Conservation (phyloP, 2,113 vertebrate genomes). For the Daboia siamensis region DNA sequence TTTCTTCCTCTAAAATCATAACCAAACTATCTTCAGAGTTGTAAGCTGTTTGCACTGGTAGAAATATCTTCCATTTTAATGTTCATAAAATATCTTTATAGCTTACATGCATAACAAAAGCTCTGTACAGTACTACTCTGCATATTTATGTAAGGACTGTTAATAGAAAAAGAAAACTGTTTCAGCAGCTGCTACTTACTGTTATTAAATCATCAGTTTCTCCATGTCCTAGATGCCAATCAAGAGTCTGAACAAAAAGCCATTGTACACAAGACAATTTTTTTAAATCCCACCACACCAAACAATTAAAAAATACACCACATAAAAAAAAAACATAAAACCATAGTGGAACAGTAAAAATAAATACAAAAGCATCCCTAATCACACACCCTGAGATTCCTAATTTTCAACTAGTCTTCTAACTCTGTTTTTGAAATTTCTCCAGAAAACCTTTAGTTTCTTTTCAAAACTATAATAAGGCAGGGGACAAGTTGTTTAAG, state of each 20-base stretch:
- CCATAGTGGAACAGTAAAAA: neutral
- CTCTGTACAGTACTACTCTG: neutral
- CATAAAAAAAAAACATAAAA: neutral
- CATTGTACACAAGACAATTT: neutral
- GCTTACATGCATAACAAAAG: neutral
- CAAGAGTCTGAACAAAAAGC: neutral
- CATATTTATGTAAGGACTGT: neutral
- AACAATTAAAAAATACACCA: neutral
- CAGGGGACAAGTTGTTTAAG: neutral
- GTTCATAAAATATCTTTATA: neutral
- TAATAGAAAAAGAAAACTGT: neutral
- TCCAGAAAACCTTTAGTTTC: neutral
- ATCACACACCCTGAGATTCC: neutral
- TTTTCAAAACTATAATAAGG: neutral
- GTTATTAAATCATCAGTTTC: neutral
- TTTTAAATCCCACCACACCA: neutral
- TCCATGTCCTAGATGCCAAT: neutral
- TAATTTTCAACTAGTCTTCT: neutral
- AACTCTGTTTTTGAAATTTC: neutral
- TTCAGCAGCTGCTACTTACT: neutral
- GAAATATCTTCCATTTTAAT: slow-evolving; percentile 7
- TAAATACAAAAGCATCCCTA: neutral
- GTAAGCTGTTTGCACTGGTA: neutral
- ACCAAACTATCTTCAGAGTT: slow-evolving; percentile 5
- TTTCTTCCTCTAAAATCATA: slow-evolving; percentile 28